These are phyloP conservation scores for Liparis tanakae DNA, from an alignment of 2,797 vertebrate genomes.

Conservation along the genomic window DNA sequence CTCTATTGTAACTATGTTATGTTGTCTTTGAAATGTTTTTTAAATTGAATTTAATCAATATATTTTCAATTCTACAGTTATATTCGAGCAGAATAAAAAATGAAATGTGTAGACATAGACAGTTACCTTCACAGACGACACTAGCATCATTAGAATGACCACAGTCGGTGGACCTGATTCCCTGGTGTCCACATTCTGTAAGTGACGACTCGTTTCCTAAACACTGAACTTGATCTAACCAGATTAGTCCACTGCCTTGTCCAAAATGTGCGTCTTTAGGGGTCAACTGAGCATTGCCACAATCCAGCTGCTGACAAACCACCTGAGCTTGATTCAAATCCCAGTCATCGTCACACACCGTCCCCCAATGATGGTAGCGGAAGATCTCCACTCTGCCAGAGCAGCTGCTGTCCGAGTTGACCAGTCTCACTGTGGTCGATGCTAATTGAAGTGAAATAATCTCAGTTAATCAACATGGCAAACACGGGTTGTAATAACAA, in stretches of 20 bases:
- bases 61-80: too few species aligned
- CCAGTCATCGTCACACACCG: not conserved
- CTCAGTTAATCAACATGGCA: too few species aligned
- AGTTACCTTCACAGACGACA: too few species aligned
- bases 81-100: too few species aligned
- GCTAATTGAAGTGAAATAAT: too few species aligned
- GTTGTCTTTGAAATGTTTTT: too few species aligned
- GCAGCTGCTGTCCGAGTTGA: not conserved
- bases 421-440: not conserved
- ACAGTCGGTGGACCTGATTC: too few species aligned
- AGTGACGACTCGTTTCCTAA: not conserved
- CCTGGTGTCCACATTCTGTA: not conserved
- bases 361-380: conserved; percentile 2
- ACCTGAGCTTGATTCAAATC: not conserved
- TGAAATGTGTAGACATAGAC: too few species aligned
- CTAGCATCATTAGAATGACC: too few species aligned
- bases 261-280: not conserved
- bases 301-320: not conserved
- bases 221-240: not conserved
- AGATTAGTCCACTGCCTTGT: not conserved
- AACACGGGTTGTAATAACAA: too few species aligned
- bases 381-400: conserved; percentile 7
- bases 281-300: not conserved
- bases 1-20: too few species aligned
- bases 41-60: too few species aligned